Conservation (phyloP, 2,888 invertebrate species). For the Yponomeuta cagnagella region DNA sequence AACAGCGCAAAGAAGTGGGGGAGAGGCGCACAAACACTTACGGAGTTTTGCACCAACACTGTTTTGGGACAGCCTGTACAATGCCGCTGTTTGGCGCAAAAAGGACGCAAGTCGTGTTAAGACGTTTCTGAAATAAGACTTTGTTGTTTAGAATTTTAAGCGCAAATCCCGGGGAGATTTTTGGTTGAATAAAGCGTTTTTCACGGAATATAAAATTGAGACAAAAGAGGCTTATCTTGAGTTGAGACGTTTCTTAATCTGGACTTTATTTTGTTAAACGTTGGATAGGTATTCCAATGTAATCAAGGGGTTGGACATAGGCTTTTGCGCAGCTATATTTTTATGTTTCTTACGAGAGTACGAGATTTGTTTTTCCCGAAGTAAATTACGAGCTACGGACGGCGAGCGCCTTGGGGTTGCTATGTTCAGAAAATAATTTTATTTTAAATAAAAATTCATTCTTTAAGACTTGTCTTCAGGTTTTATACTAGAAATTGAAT, state of each 20-base stretch:
- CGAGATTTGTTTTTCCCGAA: slow-evolving; percentile 54
- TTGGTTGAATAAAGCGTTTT: background rate
- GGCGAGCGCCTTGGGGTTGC: background rate
- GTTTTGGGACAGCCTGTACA: slow-evolving; percentile 51
- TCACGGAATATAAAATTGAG: background rate
- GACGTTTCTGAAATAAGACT: background rate
- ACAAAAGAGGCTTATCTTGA: background rate
- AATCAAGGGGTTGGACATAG: slow-evolving; percentile 30
- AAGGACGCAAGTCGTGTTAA: background rate
- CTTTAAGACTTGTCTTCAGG: background rate
- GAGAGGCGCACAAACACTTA: slow-evolving; percentile 50
- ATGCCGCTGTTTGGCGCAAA: slow-evolving; percentile 12
- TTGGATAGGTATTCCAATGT: slow-evolving; percentile 34
- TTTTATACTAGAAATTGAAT: no score
- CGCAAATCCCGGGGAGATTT: background rate
- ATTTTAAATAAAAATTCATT: background rate
- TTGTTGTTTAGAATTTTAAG: background rate
- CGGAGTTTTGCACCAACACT: slow-evolving; percentile 51
- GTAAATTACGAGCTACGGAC: slow-evolving; percentile 36
- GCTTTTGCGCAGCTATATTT: slow-evolving; percentile 47
- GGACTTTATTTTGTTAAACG: rapidly evolving
- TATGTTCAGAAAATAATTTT: background rate
- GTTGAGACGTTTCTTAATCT: slow-evolving; percentile 10
- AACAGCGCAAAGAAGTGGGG: slow-evolving; percentile 70
- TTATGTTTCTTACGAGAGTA: slow-evolving; percentile 56